Conservation (phyloP, 1,140 invertebrate species). For the Chlorops oryzae region DNA sequence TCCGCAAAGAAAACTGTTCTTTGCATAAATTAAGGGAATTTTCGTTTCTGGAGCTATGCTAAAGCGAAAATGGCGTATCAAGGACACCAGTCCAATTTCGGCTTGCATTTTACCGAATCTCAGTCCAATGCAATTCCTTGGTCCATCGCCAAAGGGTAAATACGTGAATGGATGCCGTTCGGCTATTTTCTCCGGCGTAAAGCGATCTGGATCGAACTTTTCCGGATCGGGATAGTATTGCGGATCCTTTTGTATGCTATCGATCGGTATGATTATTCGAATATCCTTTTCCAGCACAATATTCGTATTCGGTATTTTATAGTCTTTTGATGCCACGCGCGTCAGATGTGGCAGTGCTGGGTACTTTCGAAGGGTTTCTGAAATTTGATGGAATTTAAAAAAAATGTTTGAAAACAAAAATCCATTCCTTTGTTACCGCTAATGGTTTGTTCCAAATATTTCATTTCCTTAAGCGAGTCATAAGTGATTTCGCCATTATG, state of each 20-base stretch:
- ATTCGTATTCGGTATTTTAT: conserved; percentile 24
- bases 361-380: conserved; percentile 47
- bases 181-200: conserved; percentile 51
- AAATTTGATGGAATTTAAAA: conserved; percentile 10
- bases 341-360: conserved; percentile 42
- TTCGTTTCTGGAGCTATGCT: conserved; percentile 21
- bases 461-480: conserved; percentile 49
- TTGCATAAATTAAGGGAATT: conserved; percentile 20
- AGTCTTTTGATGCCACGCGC: conserved; percentile 30
- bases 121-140: conserved; percentile 52
- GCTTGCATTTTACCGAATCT: conserved; percentile 50
- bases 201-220: conserved; percentile 62
- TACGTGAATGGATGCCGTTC: conserved; percentile 49
- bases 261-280: conserved; percentile 48
- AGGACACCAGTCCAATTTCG: conserved; percentile 39
- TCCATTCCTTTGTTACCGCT: conserved; percentile 25
- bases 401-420: background rate
- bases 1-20: conserved; percentile 7
- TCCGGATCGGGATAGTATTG: conserved; percentile 60
- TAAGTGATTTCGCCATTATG: conserved; percentile 50
- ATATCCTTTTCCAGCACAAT: conserved; percentile 42
- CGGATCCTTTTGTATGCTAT: conserved; percentile 59
- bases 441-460: conserved; percentile 52
- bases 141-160: conserved; percentile 53
- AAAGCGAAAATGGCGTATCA: conserved; percentile 30